phyloP scores from a whole-genome alignment of 2,113 vertebrate species.

The Zingel zingel region DNA sequence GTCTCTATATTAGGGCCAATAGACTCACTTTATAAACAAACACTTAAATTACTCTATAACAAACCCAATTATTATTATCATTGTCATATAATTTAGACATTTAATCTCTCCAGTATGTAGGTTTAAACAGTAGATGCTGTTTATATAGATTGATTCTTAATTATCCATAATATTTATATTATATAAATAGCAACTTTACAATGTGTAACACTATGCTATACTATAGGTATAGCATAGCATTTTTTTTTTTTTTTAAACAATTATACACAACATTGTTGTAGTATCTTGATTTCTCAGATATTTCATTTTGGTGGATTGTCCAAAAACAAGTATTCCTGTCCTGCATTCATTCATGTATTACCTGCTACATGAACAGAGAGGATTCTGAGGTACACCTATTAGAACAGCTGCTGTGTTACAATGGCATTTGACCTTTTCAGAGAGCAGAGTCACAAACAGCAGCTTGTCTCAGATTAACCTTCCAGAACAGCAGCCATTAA shows the following conservation, averaged over 20 bases:
- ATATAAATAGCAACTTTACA: neutral
- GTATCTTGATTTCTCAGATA: no score
- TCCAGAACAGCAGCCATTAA: constrained; percentile 35
- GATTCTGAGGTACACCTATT: constrained; percentile 10
- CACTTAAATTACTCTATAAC: no score
- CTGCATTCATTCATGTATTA: neutral
- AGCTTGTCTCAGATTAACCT: constrained; percentile 50
- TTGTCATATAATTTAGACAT: neutral
- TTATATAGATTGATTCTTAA: neutral
- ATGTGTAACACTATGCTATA: neutral
- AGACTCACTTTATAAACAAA: neutral
- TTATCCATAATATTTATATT: neutral
- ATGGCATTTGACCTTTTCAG: constrained; percentile 29
- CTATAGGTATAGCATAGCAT: no score
- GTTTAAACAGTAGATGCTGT: neutral
- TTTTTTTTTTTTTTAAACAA: no score
- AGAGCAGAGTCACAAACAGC: constrained; percentile 26
- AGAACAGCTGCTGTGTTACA: constrained; percentile 31
- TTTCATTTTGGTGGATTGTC: neutral
- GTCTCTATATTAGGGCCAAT: constrained; percentile 1
- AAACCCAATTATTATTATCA: neutral
- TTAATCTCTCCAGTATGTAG: no score
- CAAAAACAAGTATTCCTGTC: neutral
- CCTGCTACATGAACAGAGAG: neutral
- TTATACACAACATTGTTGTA: no score